Evolutionary conservation across 2,888 invertebrate genomes (phyloP), one percentile per base, ranked within the genome.

Genomic region (Anodontia alba): DNA sequence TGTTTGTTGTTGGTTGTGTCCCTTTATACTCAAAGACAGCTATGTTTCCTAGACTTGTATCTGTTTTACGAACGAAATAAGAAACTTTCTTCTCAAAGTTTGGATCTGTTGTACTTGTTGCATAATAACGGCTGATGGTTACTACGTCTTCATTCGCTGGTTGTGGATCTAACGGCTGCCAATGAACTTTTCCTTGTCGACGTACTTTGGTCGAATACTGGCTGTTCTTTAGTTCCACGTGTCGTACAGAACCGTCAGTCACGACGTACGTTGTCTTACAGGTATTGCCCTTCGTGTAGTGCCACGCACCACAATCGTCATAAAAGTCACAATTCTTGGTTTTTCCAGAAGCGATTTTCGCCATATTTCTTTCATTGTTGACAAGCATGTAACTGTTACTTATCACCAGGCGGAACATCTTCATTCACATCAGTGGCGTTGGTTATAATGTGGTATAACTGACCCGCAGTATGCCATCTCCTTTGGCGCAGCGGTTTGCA

Each of bases 81-180:
- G 73, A 26, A 1, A 73, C 62, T 17, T 57, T 29, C 26, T 73
- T 73, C 66, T 66, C 57, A 42, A 73, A 73, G 1, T 1, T 29
- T 29, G 38, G 43, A n/a, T 66, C 17, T 26, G n/a, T 31, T 29
- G 62, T 73, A 2, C 17, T 8, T 3, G 26, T 62, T 1, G 73
- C 43, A 29, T 73, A 73, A 23, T 73, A 73, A 3, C 66, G 26
- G 29, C 73, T 38, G 15, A 66, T 29, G 1, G 26, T 36, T 26
- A 73, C n/a, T 7, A 62, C 31, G 12, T 57, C 3, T 54, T 42
- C 26, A 15, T 15, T 26, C 15, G 29, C 31, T 1, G 73, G 73
- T 29, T 73, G 62, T 42, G 73, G 66, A 26, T 38, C 43, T 10
- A 73, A 1, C 43, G 73, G 73, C 7, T 8, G 38, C 54, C 31